These are phyloP conservation scores for Idaea straminata DNA, from an alignment of 2,888 invertebrate genomes.

Conservation along the genomic window DNA sequence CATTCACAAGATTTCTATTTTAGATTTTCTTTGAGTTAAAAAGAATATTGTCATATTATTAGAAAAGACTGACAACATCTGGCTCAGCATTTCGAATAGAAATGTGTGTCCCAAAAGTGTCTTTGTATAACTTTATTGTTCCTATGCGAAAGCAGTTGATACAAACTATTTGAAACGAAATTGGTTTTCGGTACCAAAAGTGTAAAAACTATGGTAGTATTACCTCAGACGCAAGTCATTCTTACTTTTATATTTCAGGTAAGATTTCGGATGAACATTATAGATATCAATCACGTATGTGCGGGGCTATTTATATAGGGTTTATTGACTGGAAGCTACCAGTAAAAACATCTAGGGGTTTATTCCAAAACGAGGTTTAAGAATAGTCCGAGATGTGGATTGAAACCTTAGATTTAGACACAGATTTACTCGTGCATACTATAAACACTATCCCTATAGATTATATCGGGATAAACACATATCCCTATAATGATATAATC, in stretches of 20 bases:
- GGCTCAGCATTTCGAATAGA: slow-evolving; percentile 45
- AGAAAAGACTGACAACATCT: slow-evolving; percentile 59
- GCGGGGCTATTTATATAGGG: too few relatives aligned
- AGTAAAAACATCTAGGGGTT: too few relatives aligned
- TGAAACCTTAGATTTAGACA: too few relatives aligned
- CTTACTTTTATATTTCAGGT: slow-evolving; percentile 36
- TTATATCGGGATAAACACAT: too few relatives aligned
- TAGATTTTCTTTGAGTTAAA: slow-evolving; percentile 26
- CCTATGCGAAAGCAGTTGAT: slow-evolving; percentile 21
- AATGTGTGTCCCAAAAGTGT: slow-evolving; percentile 47
- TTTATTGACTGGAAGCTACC: too few relatives aligned
- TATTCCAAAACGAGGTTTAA: too few relatives aligned
- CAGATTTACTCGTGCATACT: too few relatives aligned
- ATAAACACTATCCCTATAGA: too few relatives aligned
- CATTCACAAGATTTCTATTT: not conserved
- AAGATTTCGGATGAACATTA: slow-evolving; percentile 10
- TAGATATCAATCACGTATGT: not conserved
- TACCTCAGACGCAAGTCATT: slow-evolving; percentile 28
- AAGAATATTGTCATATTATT: slow-evolving; percentile 44
- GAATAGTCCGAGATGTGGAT: too few relatives aligned
- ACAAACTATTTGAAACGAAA: slow-evolving; percentile 36
- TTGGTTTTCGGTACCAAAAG: slow-evolving; percentile 36
- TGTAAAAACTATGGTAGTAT: slow-evolving; percentile 37
- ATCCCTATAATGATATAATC: too few relatives aligned
- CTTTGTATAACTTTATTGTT: slow-evolving; percentile 43